phyloP scores from a whole-genome alignment of 2,113 vertebrate genomes.

The Callipepla squamata region DNA sequence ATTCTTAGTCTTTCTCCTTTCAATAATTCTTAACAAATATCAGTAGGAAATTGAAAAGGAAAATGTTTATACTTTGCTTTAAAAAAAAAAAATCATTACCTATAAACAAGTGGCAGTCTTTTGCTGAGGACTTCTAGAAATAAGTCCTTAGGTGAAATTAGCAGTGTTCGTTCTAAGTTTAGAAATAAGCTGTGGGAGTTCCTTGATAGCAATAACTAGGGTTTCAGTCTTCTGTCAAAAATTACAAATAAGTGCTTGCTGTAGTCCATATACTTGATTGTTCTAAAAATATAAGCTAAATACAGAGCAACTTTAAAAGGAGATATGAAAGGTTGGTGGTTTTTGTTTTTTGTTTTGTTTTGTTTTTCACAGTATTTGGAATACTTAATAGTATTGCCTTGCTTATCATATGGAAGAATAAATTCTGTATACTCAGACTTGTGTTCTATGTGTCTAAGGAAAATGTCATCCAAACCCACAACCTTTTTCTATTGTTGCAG shows the following conservation, averaged over 20 bases:
- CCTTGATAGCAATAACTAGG: neutral
- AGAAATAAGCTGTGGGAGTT: slow-evolving; percentile 1
- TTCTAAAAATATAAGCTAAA: neutral
- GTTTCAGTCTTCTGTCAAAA: neutral
- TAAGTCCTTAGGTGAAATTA: neutral
- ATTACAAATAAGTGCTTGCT: neutral
- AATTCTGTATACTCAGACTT: neutral
- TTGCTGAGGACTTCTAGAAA: neutral
- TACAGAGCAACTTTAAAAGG: neutral
- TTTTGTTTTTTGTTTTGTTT: neutral
- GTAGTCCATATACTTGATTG: neutral
- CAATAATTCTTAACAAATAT: neutral
- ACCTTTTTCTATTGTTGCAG: neutral
- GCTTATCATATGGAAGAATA: neutral
- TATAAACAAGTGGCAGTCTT: neutral
- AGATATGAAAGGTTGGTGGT: neutral
- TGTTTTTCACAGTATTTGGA: neutral
- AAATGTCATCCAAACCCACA: neutral
- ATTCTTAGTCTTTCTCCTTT: neutral
- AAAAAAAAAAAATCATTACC: neutral
- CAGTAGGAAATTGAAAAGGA: neutral
- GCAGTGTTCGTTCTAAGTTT: neutral
- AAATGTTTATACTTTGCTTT: neutral
- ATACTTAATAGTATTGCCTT: neutral
- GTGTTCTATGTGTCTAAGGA: neutral